Percentiles rank a stretch among this genome's conserved stretches.
Evolutionary conservation across 2,888 invertebrate species (phyloP).

Genomic region (Rhagonycha fulva): DNA sequence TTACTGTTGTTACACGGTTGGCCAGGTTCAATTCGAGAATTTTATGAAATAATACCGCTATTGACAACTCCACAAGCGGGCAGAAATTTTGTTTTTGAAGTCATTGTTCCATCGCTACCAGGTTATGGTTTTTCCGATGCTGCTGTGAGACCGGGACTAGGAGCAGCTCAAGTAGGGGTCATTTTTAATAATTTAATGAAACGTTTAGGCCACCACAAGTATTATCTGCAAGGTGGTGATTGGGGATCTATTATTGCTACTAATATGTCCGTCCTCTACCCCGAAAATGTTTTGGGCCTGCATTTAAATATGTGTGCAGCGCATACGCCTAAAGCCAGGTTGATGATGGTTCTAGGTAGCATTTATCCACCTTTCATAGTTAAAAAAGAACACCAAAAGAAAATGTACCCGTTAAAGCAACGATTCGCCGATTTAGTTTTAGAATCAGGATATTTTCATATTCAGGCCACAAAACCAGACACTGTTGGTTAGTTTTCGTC

Average conservation of each 20-base stretch:
- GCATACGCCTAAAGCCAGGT: background rate
- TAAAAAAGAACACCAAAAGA: constrained; percentile 56
- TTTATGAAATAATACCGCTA: constrained; percentile 72
- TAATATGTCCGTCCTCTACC: constrained; percentile 67
- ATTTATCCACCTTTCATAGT: constrained; percentile 61
- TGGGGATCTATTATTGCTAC: constrained; percentile 74
- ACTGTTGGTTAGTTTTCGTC: constrained; percentile 67
- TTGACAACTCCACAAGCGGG: constrained; percentile 59
- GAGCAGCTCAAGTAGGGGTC: constrained; percentile 60
- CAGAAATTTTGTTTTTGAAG: constrained; percentile 66
- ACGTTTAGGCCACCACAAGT: constrained; percentile 68
- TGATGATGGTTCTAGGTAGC: constrained; percentile 51
- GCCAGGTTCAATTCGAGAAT: constrained; percentile 86
- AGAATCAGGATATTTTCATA: constrained; percentile 69
- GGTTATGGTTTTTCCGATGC: constrained; percentile 55
- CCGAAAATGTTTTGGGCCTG: constrained; percentile 60
- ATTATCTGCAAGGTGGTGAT: constrained; percentile 79
- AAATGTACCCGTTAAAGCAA: constrained; percentile 59
- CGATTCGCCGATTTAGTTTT: constrained; percentile 54
- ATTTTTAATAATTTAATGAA: constrained; percentile 72
- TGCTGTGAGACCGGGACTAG: constrained; percentile 65
- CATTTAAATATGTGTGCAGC: constrained; percentile 60
- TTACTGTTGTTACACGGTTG: constrained; percentile 83
- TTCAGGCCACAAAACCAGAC: constrained; percentile 89
- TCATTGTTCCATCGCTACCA: constrained; percentile 62